Base-by-base conservation (phyloP, 1,140 invertebrate species). In the Lysiphlebus fabarum region DNA sequence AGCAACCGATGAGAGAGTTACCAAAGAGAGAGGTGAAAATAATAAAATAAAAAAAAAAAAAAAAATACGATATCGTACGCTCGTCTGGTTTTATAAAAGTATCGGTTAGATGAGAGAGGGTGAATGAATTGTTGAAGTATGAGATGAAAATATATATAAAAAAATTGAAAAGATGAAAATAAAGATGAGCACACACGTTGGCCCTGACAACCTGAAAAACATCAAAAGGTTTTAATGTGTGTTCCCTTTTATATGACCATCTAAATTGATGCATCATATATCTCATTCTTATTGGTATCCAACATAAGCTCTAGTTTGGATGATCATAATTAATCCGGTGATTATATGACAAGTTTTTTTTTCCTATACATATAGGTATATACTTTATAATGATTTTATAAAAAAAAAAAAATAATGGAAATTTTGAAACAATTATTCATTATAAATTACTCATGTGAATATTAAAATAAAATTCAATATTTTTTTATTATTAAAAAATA, bases 211-310 rank as follows among this genome's bases (percentile, higher is more conserved):
- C 38, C 40, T 50, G 56, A 49, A 58, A 1, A 26, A 26, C 56
- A 41, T 58, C 56, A 58, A 58, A 58, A 47, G 47, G 47, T 14
- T 50, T 58, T 43, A 48, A 40, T 34, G 45, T n/a, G 42, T 58
- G 17, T 45, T 50, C 12, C 4, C 17, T 26, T 26, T 58, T 40
- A 45, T 47, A 34, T 58, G 33, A 50, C 14, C 56, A 48, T 40
- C 40, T 42, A 43, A 58, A 58, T 53, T 58, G 49, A 41, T 34
- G 56, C 49, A 17, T 53, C 40, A 5, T 36, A n/a, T n/a, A n/a
- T n/a, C n/a, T n/a, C 48, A 4, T 50, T 50, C 36, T 40, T 5
- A 4, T 40, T 34, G 26, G 10, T 50, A 50, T 26, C 47, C 41
- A 7, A 38, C 33, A 50, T 40, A 40, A 37, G 48, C 40, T 56